Evolutionary conservation across 2,888 invertebrate species (phyloP), one percentile per base, ranked within the genome.

Genomic region (Agelastica alni): DNA sequence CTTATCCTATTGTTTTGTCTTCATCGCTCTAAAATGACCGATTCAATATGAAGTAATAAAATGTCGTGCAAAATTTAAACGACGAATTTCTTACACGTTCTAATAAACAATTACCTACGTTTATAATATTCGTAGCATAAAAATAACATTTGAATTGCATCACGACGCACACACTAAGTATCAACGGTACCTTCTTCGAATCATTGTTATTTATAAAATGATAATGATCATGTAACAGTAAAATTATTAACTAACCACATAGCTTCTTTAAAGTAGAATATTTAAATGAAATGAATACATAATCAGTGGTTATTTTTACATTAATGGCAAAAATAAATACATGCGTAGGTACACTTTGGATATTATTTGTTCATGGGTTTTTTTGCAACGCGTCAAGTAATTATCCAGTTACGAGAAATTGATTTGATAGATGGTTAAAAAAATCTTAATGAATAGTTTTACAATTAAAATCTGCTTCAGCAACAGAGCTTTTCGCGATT

Each of bases 171-270:
- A 7, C 26, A 26, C n/a, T n/a, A n/a, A n/a, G n/a, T n/a, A n/a
- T 26, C 26, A 9, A 7, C 26, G 9, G 6, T 26, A 9, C 26
- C 26, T 6, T 9, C 26, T 36, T 13, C 14, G n/a, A 36, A 36
- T 36, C 17, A 7, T 36, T 17, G 16, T 36, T 34, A 36, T 36
- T 36, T 36, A 36, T 36, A n/a, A 36, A 36, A 16, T 17, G 13
- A 34, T 34, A 16, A 34, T 34, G 14, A 36, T 36, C 13, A 36
- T 36, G 34, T 36, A 36, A 36, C 14, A 7, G 34, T 13, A 14
- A 36, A 36, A 36, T 36, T 13, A 36, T 36, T 16, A 9, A 17
- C 14, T 17, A 36, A 36, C 17, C 34, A 16, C 16, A 9, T 16
- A 2, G 3, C 12, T 36, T 2, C 12, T n/a, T n/a, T n/a, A n/a